Percentiles rank a stretch among this genome's conserved stretches.
These are phyloP conservation scores for Polietes domitor DNA, from an alignment of 2,888 invertebrate species.

Conservation along the genomic window DNA sequence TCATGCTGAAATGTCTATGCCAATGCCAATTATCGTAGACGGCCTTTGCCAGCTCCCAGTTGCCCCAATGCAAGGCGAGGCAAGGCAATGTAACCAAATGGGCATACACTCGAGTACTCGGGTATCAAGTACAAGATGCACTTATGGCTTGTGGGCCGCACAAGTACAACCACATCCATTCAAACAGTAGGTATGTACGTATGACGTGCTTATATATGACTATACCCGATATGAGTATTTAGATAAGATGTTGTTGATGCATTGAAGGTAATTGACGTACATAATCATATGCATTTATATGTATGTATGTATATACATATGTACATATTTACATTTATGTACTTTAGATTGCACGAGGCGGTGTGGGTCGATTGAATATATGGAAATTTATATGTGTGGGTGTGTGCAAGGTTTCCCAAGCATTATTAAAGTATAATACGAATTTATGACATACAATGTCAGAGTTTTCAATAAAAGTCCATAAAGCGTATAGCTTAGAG, in stretches of 20 bases:
- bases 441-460: neutral
- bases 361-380: too few species aligned
- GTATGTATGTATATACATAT: too few species aligned
- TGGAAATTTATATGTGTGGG: too few species aligned
- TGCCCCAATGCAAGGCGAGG: too few species aligned
- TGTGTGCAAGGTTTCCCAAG: neutral
- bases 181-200: neutral
- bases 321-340: too few species aligned
- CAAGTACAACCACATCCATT: conserved; percentile 1
- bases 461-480: neutral
- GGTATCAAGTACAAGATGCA: neutral
- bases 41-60: neutral
- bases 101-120: too few species aligned
- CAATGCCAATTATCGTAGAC: conserved; percentile 55
- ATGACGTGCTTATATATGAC: neutral
- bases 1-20: conserved; percentile 52
- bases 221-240: conserved; percentile 15
- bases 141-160: neutral
- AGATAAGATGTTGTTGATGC: conserved; percentile 37
- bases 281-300: too few species aligned
- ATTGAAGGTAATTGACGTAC: conserved; percentile 40
- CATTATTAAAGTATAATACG: neutral
- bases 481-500: neutral
- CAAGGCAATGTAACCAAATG: conserved; percentile 17
- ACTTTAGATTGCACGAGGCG: neutral